Base-by-base conservation (phyloP, 2,113 vertebrate species). In the Illadopsis cleaveri region DNA sequence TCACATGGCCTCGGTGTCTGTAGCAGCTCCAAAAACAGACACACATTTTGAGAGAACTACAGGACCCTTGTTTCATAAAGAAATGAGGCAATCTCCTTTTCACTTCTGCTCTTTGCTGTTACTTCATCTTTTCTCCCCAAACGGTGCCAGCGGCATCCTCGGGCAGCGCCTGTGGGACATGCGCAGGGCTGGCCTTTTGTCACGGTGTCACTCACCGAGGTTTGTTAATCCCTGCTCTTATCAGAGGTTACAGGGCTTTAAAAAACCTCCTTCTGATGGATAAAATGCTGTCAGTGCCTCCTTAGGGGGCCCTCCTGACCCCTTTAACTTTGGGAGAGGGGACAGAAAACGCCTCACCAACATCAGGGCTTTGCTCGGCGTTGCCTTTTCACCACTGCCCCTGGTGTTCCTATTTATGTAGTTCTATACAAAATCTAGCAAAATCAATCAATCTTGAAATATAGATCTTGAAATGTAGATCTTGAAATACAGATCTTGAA, bases 1-100 rank as follows among this genome's bases (percentile, higher is more conserved):
- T 21, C 5, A 0, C 1, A n/a, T 11, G 47, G 16, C 87, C 71
- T 51, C 13, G 0, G 33, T 5, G 13, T 5, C 69, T 28, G 4
- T 31, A 28, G 72, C 70, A 54, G 65, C 27, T 37, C 77, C 38
- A 8, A 38, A 65, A 61, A 13, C 48, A 35, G 50, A 47, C 40
- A 48, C 35, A 10, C 2, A 0, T 6, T 45, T 31, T 27, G 21
- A 68, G 90, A 56, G 57, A 54, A 27, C 45, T 28, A 2, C 17
- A 4, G 78, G 22, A 15, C 44, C 35, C 69, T 21, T 11, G 20
- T 71, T 89, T 51, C 84, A 54, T 17, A 7, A 77, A 15, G 42
- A 75, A 64, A 18, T 70, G 69, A 54, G 30, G 82, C 57, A 91
- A 89, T 58, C 12, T 12, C 28, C 68, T 70, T 82, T 60, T 50